phyloP scores from a whole-genome alignment of 1,140 invertebrate genomes.

The Samia ricini region DNA sequence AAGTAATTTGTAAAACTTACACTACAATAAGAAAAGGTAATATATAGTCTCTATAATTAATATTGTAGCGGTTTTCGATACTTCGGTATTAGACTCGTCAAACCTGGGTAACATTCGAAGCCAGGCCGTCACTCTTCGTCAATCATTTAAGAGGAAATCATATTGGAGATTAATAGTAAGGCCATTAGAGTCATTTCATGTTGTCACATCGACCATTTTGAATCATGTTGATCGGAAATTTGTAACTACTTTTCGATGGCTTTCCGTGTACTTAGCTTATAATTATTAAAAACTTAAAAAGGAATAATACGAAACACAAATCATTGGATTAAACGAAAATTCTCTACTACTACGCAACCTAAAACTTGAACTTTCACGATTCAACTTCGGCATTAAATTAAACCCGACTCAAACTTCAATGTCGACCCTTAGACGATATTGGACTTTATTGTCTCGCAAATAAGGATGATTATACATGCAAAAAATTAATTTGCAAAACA shows the following conservation, averaged over 20 bases:
- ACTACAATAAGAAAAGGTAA: too few relatives aligned
- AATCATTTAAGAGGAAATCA: slow-evolving; percentile 40
- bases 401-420: background rate
- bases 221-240: background rate
- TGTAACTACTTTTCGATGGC: background rate
- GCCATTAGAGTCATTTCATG: slow-evolving; percentile 20
- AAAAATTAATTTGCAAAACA: slow-evolving; percentile 10
- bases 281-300: background rate
- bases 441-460: slow-evolving; percentile 22
- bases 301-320: slow-evolving; percentile 46
- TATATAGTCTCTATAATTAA: too few relatives aligned
- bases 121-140: slow-evolving; percentile 33
- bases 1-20: too few relatives aligned
- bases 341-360: slow-evolving; percentile 1
- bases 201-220: slow-evolving; percentile 14
- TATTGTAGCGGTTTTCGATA: background rate
- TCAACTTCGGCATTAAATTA: slow-evolving; percentile 66
- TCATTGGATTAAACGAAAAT: slow-evolving; percentile 48
- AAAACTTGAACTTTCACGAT: slow-evolving; percentile 58
- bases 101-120: background rate
- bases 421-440: slow-evolving; percentile 23
- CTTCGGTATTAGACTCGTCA: background rate
- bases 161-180: slow-evolving; percentile 35
- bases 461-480: slow-evolving; percentile 18
- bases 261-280: background rate